phyloP scores from a whole-genome alignment of 2,113 vertebrate species.

The Narcine bancroftii region DNA sequence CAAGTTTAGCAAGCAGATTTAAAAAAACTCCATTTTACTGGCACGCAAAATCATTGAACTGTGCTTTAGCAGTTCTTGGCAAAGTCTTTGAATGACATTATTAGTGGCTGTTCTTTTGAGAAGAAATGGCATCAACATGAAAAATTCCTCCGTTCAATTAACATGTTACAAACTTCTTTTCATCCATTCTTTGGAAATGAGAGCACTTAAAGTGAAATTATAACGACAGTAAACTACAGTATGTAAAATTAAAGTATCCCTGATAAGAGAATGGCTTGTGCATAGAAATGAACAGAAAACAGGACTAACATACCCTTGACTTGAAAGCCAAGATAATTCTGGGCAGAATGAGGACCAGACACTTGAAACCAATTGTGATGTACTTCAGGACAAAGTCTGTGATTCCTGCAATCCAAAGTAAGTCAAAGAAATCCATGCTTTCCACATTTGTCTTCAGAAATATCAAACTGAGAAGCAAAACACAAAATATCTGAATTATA shows the following conservation, averaged over 20 bases:
- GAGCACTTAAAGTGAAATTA: background rate
- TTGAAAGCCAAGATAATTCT: conserved; percentile 88
- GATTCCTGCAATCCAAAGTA: conserved; percentile 91
- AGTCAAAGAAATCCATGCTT: conserved; percentile 84
- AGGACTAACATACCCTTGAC: conserved; percentile 71
- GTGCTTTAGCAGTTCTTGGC: too few species aligned
- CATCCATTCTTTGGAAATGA: background rate
- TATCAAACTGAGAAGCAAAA: conserved; percentile 65
- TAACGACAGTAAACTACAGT: too few species aligned
- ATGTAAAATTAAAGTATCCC: background rate
- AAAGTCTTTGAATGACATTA: background rate
- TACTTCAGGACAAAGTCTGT: conserved; percentile 93
- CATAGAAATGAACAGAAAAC: background rate
- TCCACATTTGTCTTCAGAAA: conserved; percentile 85
- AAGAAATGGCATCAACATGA: background rate
- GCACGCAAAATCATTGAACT: too few species aligned
- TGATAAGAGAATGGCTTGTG: background rate
- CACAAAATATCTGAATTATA: background rate
- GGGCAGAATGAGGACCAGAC: conserved; percentile 79
- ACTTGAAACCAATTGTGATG: conserved; percentile 83
- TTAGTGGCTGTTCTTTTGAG: background rate
- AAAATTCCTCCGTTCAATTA: background rate
- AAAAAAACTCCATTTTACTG: too few species aligned
- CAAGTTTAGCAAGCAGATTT: too few species aligned
- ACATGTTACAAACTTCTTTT: background rate